Percentiles rank a stretch among this genome's conserved stretches.
Evolutionary conservation across 2,797 vertebrate species (phyloP).

Genomic region (Semotilus atromaculatus): DNA sequence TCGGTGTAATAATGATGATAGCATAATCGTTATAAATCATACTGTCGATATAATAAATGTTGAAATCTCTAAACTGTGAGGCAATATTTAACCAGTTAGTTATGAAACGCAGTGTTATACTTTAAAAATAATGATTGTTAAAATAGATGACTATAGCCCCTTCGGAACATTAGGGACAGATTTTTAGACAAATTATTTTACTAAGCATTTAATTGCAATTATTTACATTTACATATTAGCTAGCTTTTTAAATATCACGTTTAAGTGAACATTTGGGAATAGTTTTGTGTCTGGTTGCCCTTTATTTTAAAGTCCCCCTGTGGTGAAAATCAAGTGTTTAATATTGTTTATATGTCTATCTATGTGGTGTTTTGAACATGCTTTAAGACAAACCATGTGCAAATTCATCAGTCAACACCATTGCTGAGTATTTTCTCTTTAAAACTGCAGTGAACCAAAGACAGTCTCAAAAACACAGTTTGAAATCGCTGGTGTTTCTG

Average conservation of each 20-base stretch:
- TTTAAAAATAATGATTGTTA: neutral
- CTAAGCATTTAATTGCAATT: neutral
- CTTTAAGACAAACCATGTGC: no score
- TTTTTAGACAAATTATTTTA: neutral
- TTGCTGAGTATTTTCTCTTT: no score
- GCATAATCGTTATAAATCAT: neutral
- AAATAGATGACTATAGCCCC: neutral
- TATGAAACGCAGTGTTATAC: neutral
- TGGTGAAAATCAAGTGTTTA: no score
- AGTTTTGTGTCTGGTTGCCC: neutral
- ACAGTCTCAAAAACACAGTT: no score
- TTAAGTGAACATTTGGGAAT: no score
- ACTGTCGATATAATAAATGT: neutral
- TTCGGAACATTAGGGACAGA: neutral
- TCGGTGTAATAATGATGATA: neutral
- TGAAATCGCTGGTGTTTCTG: no score
- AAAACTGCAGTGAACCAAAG: no score
- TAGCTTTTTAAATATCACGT: neutral
- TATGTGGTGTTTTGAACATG: no score
- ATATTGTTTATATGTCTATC: no score
- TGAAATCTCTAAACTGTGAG: conserved; percentile 5
- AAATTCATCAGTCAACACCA: no score
- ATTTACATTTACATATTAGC: neutral
- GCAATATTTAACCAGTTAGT: neutral
- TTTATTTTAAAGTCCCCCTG: neutral